Evolutionary conservation across 2,888 invertebrate genomes (phyloP), one percentile per base, ranked within the genome.

Genomic region (Lottia scabra): DNA sequence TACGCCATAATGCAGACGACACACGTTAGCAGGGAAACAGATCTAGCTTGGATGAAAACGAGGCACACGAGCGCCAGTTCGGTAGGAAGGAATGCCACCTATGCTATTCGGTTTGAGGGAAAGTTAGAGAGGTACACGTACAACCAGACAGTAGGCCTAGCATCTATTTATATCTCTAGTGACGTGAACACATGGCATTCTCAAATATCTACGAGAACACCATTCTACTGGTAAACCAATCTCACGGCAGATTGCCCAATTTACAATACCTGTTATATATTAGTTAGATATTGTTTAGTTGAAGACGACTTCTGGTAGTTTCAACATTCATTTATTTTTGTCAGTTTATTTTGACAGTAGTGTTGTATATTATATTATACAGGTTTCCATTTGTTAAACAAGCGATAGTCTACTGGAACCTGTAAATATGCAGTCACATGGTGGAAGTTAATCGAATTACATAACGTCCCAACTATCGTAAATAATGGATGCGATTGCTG

Each of bases 1-100:
- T 68, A 64, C 64, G 65, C 66, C 70, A 70, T 66, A 65, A 67
- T 43, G 45, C 64, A 63, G 27, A 27, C 38, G 43, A 43, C 64
- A 69, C 27, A 44, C 30, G 56, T 38, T 26, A 44, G 23, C 64
- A 23, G 56, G 56, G 23, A 56, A 19, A 56, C 56, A 56, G 64
- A 43, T 63, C 63, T 44, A 27, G 56, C 64, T 19, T 63, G 45
- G 44, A 63, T 38, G 63, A n/a, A 63, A 43, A 30, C 19, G 63
- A 63, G 43, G 19, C 43, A 26, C 63, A 64, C 45, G 44, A 48
- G 19, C 46, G 44, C 30, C 38, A 30, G 16, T 27, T 23, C 45
- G n/a, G 45, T 23, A 23, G n/a, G 67, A 23, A 15, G 19, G 45
- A 43, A 43, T 67, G 26, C 44, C 46, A 48, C 67, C 67, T 46